Base-by-base conservation (phyloP, 1,140 invertebrate genomes). In the Neuroterus valhalla region DNA sequence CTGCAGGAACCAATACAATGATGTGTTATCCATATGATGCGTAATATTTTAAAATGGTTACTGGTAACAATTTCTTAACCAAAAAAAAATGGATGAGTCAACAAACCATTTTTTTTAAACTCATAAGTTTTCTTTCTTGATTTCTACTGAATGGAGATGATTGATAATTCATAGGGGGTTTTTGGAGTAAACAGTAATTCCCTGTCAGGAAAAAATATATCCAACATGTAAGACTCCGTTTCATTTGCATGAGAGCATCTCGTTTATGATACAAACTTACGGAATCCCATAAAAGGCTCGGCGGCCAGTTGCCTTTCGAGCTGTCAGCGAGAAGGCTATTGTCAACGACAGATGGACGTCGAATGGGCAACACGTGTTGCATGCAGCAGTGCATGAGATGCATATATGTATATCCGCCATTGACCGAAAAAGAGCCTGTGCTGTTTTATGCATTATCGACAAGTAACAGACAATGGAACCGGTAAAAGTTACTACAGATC, bases 341-440 rank as follows among this genome's bases (percentile, higher is more conserved):
- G 85, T 86, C 83, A 85, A 81, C 85, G 82, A 83, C 85, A 85
- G 83, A 87, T 86, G 86, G 85, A 86, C 84, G 81, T 86, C 85
- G 81, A 87, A 86, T 84, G 81, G 80, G 76, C 78, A 83, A 82
- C 81, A 85, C 82, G 83, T 83, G 84, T 85, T 81, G 81, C 85
- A 85, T 86, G 85, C 80, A 78, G 71, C 52, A 68, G 75, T 75
- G 66, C 70, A 68, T 38, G 69, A 80, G 44, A 77, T 74, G 77
- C 76, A 77, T 78, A 75, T 77, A 76, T 75, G 74, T 78, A 78
- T 80, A 77, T 77, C 75, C 74, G 73, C 70, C 66, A 46, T 67
- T 75, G 70, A 70, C 50, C 45, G 74, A 31, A 68, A 67, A 62
- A 72, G 71, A 70, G 67, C 70, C 67, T 72, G 50, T 48, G 21